Conservation (phyloP, 2,888 invertebrate species). For the Sicus ferrugineus region DNA sequence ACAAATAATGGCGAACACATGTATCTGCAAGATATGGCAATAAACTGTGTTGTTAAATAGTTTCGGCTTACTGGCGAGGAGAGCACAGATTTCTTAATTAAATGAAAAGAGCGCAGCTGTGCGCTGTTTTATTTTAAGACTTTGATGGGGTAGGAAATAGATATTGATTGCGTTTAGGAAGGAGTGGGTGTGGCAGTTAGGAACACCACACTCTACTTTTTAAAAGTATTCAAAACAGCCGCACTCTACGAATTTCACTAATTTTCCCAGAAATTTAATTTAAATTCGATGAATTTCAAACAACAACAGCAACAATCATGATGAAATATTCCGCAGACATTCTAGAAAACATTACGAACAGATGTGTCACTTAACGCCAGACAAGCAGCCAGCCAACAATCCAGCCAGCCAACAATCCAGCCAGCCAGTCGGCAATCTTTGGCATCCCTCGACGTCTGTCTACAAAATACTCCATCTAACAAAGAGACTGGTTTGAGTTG, state of each 20-base stretch:
- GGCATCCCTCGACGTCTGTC: neutral
- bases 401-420: neutral
- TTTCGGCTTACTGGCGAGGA: no score
- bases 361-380: constrained; percentile 12
- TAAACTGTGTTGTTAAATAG: constrained; percentile 5
- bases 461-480: neutral
- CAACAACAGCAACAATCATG: neutral
- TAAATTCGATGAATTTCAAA: neutral
- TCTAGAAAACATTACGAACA: neutral
- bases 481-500: neutral
- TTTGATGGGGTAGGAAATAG: neutral
- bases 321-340: neutral
- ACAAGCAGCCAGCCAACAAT: neutral
- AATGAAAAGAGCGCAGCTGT: no score
- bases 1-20: neutral
- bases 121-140: no score
- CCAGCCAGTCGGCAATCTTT: neutral
- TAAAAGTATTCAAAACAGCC: no score
- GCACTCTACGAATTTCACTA: neutral
- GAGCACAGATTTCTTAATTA: no score
- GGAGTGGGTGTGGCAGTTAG: no score
- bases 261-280: neutral
- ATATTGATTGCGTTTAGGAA: no score
- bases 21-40: neutral
- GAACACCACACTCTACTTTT: no score